A percentile compares a stretch with the other conserved stretches of the same genome.
phyloP scores from a whole-genome alignment of 2,888 invertebrate genomes.

The Ormia ochracea region DNA sequence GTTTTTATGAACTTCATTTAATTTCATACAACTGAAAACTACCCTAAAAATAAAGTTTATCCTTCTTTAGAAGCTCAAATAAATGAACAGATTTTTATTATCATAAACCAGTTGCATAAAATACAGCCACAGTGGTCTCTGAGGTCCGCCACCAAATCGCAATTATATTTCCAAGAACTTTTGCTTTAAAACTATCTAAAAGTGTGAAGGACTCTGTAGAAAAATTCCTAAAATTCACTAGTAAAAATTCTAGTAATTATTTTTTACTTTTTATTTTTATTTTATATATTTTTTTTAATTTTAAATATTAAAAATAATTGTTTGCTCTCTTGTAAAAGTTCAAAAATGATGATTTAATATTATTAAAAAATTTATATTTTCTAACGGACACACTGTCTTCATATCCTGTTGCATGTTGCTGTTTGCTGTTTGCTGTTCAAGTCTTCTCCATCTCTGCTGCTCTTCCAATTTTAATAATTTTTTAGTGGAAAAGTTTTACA shows the following conservation, averaged over 20 bases:
- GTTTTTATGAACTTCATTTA: slow-evolving; percentile 50
- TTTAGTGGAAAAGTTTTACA: slow-evolving; percentile 66
- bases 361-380: no score
- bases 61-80: slow-evolving; percentile 14
- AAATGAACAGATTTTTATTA: slow-evolving; percentile 31
- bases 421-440: slow-evolving; percentile 43
- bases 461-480: slow-evolving; percentile 63
- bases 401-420: slow-evolving; percentile 38
- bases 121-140: slow-evolving; percentile 2
- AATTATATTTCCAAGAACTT: neutral
- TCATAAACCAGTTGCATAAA: slow-evolving; percentile 14
- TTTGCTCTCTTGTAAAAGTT: no score
- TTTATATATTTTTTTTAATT: no score
- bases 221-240: no score
- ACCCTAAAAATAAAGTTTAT: slow-evolving; percentile 45
- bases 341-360: no score
- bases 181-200: neutral
- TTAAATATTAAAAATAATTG: no score
- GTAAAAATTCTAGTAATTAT: no score
- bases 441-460: slow-evolving; percentile 56
- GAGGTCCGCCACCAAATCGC: no score
- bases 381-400: neutral
- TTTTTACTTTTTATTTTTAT: no score
- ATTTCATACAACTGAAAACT: slow-evolving; percentile 39
- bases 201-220: no score